Conservation (phyloP, 2,797 vertebrate genomes). For the Aphelocoma californica region DNA sequence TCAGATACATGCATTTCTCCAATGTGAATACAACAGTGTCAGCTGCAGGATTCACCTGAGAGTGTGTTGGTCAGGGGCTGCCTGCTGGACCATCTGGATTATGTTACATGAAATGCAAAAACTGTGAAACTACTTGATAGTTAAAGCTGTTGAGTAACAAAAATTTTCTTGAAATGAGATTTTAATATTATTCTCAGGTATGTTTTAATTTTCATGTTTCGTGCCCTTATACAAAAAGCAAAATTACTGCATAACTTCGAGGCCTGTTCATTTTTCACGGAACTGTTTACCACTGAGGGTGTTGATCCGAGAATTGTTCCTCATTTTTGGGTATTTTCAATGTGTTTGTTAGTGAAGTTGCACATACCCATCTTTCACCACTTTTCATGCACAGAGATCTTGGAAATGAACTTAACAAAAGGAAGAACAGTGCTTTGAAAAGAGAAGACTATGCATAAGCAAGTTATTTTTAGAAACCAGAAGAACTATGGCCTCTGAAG, state of each 20-base stretch:
- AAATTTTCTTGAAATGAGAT: background rate
- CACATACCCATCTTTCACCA: background rate
- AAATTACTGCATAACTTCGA: background rate
- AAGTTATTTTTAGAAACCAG: conserved; percentile 26
- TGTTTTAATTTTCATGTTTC: background rate
- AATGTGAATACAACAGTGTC: background rate
- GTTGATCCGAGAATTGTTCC: background rate
- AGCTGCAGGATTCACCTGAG: background rate
- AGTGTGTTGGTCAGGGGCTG: background rate
- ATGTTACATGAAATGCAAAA: background rate
- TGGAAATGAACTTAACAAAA: background rate
- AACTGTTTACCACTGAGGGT: background rate
- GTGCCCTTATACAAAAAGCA: background rate
- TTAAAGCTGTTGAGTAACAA: background rate
- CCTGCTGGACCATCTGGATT: background rate
- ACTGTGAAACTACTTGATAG: background rate
- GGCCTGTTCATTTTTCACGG: background rate
- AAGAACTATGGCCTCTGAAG: background rate
- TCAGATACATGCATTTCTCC: background rate
- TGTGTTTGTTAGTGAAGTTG: background rate
- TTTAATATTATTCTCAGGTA: background rate
- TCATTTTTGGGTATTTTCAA: background rate
- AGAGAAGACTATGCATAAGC: background rate
- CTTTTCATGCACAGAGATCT: background rate
- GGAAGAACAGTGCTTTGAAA: background rate